These are phyloP conservation scores for Tachina fera DNA, from an alignment of 2,888 invertebrate genomes.

Conservation along the genomic window DNA sequence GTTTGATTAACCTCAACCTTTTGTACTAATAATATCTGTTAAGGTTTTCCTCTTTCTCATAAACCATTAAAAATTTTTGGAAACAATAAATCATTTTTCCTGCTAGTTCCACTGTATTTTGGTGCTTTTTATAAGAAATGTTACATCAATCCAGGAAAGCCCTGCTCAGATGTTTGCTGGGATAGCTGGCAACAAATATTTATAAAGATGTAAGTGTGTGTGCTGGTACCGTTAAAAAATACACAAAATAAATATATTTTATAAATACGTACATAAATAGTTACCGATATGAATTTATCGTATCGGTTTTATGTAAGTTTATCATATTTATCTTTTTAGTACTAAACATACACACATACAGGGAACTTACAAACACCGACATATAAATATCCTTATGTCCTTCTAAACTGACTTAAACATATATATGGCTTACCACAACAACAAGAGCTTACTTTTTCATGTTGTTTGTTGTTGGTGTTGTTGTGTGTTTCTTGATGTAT, in stretches of 20 bases:
- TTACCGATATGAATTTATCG: constrained; percentile 43
- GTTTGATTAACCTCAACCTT: not conserved
- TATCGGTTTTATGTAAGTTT: not conserved
- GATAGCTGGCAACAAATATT: not conserved
- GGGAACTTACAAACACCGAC: not conserved
- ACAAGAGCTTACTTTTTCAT: not conserved
- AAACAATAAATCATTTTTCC: no score
- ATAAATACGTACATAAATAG: constrained; percentile 45
- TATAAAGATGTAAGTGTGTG: not conserved
- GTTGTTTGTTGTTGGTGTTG: not conserved
- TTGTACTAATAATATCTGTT: not conserved
- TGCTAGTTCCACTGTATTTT: no score
- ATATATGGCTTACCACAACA: no score
- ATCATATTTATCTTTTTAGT: constrained; percentile 11
- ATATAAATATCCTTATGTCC: not conserved
- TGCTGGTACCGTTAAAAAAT: not conserved
- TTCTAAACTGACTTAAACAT: not conserved
- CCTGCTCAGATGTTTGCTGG: not conserved
- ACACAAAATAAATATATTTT: no score
- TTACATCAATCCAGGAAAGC: no score
- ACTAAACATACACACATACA: not conserved
- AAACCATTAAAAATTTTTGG: not conserved
- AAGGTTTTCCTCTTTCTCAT: no score
- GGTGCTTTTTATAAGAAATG: no score
- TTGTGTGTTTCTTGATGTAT: not conserved